Base-by-base conservation (phyloP, 2,797 vertebrate species). In the Thunnus albacares region DNA sequence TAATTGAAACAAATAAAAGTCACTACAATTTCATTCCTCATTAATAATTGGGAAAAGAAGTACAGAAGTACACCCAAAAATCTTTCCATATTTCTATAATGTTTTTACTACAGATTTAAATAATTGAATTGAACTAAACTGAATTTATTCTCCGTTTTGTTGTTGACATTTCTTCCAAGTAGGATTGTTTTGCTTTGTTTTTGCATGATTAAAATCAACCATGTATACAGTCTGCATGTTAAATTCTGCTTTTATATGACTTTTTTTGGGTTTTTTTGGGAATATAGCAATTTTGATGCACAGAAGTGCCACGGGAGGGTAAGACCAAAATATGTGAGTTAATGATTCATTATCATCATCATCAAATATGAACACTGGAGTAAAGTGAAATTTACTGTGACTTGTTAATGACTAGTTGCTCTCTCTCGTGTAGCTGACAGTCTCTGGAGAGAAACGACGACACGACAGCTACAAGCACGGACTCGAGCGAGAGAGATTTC, bases 401-500 rank as follows among this genome's bases (percentile, higher is more conserved):
- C 10, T n/a, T 9, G 4, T 33, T 20, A 35, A 43, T 41, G 67
- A 35, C 15, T 53, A 15, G 60, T 69, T 75, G 58, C 26, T 68
- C 22, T 77, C 24, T 30, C 28, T 38, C 14, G 11, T 41, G 52
- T 63, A 53, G 63, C 43, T 73, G 76, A 73, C 26, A 52, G 65
- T 77, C 61, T 58, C 38, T 9, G 30, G 53, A 24, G 57, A 64
- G 47, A 53, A 14, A 60, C 41, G 45, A 43, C 41, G 2, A 53
- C 45, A 62, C 1, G 22, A 57, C 61, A 74, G 72, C 84, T 53
- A 74, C 66, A 43, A 66, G 58, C 80, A 71, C 58, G 18, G 55
- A 64, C 56, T 35, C 30, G 41, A 79, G 22, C 28, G 26, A 35
- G 52, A 71, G 45, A 72, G 68, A 77, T 82, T 79, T 87, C 13